These are phyloP conservation scores for Sigmodon hispidus DNA, from an alignment of 2,113 vertebrate species.

Conservation along the genomic window DNA sequence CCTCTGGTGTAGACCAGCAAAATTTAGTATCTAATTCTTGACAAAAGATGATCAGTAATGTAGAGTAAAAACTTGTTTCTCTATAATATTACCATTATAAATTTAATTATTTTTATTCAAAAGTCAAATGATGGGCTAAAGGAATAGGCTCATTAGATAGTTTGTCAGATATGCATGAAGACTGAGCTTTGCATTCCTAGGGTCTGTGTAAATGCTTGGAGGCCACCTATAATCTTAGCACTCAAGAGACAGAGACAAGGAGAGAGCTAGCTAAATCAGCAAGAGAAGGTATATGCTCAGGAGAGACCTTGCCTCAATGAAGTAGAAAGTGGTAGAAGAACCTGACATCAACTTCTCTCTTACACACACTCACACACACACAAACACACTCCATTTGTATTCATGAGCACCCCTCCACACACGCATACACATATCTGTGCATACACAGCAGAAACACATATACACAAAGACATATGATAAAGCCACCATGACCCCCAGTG, in stretches of 20 bases:
- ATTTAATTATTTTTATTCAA: neutral
- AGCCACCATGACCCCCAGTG: neutral
- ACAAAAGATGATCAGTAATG: rapidly evolving
- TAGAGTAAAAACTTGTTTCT: neutral
- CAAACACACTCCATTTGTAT: neutral
- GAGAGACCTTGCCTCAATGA: neutral
- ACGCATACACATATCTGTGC: neutral
- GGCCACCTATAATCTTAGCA: neutral
- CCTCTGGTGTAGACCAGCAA: rapidly evolving
- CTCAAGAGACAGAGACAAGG: neutral
- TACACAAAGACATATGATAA: neutral
- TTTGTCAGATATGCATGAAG: neutral
- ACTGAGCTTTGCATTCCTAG: neutral
- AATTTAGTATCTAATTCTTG: too few relatives aligned
- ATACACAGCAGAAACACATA: neutral
- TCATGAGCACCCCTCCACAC: neutral
- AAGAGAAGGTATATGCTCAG: neutral
- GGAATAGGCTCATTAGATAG: neutral
- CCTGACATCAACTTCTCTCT: neutral
- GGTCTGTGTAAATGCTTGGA: neutral
- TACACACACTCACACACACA: too few relatives aligned
- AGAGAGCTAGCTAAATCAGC: neutral
- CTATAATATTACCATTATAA: rapidly evolving
- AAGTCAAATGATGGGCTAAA: neutral
- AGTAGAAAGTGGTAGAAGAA: neutral